A percentile compares a stretch with the other conserved stretches of the same genome.
These are phyloP conservation scores for Phaethornis superciliosus DNA, from an alignment of 2,113 vertebrate species.

Conservation along the genomic window DNA sequence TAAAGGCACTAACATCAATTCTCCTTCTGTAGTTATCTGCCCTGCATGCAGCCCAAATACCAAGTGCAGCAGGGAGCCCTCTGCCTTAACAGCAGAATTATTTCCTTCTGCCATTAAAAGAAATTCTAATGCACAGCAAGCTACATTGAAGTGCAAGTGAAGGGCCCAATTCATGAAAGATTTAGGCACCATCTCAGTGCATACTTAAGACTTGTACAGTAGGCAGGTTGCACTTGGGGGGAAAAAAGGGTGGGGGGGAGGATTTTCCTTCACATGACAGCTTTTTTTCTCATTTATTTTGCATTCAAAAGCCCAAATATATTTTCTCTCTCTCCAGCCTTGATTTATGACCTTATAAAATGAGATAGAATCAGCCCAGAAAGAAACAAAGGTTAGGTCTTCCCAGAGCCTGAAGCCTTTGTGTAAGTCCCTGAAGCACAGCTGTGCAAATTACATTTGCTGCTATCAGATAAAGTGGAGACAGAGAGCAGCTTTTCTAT, in stretches of 20 bases:
- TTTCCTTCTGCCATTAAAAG: conserved; percentile 38
- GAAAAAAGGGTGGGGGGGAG: background rate
- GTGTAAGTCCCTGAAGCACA: conserved; percentile 60
- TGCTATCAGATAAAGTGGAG: conserved; percentile 51
- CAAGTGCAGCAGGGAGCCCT: background rate
- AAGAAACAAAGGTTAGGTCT: conserved; percentile 57
- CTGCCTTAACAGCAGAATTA: conserved; percentile 3
- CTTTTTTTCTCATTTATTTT: conserved; percentile 17
- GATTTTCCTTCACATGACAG: conserved; percentile 29
- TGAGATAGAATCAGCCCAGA: conserved; percentile 44
- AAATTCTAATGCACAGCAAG: conserved; percentile 46
- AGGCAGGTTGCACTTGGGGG: background rate
- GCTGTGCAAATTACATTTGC: conserved; percentile 73
- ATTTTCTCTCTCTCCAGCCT: conserved; percentile 32
- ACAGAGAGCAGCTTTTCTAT: conserved; percentile 41
- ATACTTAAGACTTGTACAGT: conserved; percentile 46
- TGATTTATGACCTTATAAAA: conserved; percentile 55
- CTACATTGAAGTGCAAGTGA: conserved; percentile 21
- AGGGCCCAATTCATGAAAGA: conserved; percentile 49
- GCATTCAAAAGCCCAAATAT: conserved; percentile 58
- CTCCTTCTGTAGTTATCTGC: background rate
- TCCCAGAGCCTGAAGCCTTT: conserved; percentile 59
- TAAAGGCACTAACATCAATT: background rate
- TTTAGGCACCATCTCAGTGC: background rate
- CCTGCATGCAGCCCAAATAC: background rate